A percentile compares a stretch with the other conserved stretches of the same genome.
phyloP scores from a whole-genome alignment of 2,113 vertebrate species.

The Caranx ignobilis region DNA sequence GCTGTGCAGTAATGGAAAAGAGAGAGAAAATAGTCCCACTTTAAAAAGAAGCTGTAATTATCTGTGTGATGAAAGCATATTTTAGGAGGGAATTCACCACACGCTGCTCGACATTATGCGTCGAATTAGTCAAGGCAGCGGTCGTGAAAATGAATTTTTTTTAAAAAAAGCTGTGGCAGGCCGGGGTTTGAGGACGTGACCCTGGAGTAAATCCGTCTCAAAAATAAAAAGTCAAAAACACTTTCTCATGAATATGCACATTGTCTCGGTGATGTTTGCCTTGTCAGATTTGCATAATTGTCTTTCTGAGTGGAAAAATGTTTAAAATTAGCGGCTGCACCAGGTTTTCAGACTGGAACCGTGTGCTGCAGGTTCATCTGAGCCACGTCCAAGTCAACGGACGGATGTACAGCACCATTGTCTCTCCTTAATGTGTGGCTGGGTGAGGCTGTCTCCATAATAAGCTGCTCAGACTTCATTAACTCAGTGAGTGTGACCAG shows the following conservation, averaged over 20 bases:
- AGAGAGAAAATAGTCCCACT: neutral
- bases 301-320: constrained; percentile 30
- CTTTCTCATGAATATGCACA: constrained; percentile 30
- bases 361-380: neutral
- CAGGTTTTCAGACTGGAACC: neutral
- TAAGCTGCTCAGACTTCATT: constrained; percentile 68
- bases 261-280: constrained; percentile 31
- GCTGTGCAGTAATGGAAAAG: neutral
- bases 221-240: neutral
- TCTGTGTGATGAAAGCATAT: neutral
- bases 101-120: neutral
- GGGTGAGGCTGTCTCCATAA: constrained; percentile 52
- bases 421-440: constrained; percentile 41
- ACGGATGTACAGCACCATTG: constrained; percentile 4
- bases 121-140: neutral
- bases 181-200: neutral
- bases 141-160: constrained; percentile 11
- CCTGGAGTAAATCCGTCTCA: neutral
- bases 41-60: neutral
- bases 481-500: constrained; percentile 56
- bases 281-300: constrained; percentile 47
- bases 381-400: constrained; percentile 4
- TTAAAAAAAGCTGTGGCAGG: neutral
- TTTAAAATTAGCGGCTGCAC: constrained; percentile 15
- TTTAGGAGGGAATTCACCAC: neutral